These are phyloP conservation scores for Catagonus wagneri DNA, from an alignment of 2,113 vertebrate genomes.

Conservation along the genomic window DNA sequence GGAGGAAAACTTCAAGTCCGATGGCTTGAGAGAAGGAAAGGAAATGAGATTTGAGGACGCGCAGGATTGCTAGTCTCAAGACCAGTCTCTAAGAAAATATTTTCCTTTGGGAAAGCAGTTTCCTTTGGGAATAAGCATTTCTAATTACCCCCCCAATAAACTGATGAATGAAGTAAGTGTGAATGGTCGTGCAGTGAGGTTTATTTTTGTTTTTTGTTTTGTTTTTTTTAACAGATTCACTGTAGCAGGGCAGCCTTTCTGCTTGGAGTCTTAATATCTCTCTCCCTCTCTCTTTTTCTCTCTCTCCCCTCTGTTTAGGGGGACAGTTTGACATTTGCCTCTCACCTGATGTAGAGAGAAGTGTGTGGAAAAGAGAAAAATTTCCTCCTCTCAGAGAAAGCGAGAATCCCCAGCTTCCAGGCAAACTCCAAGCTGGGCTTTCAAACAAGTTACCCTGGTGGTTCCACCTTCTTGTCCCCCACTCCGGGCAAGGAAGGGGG, in stretches of 20 bases:
- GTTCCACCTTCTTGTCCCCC: background rate
- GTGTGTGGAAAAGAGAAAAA: background rate
- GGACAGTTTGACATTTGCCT: background rate
- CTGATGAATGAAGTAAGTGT: background rate
- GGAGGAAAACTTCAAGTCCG: background rate
- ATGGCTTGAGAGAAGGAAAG: background rate
- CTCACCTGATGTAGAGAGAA: background rate
- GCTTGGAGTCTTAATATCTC: background rate
- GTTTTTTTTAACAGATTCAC: background rate
- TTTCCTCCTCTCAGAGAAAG: background rate
- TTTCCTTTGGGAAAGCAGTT: background rate
- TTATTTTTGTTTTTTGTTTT: background rate
- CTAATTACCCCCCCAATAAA: background rate
- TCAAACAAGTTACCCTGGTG: background rate
- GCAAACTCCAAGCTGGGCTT: background rate
- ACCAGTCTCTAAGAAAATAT: background rate
- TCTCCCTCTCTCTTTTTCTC: too few species aligned
- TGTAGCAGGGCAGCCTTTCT: background rate
- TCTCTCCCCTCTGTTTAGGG: background rate
- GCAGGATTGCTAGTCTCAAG: background rate
- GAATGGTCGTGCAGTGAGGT: background rate
- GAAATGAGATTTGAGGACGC: conserved; percentile 8
- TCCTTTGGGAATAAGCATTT: background rate
- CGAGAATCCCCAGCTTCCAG: background rate
- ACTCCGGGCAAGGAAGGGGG: background rate